Evolutionary conservation across 2,888 invertebrate genomes (phyloP), one percentile per base, ranked within the genome.

Genomic region (Psylliodes chrysocephalus): DNA sequence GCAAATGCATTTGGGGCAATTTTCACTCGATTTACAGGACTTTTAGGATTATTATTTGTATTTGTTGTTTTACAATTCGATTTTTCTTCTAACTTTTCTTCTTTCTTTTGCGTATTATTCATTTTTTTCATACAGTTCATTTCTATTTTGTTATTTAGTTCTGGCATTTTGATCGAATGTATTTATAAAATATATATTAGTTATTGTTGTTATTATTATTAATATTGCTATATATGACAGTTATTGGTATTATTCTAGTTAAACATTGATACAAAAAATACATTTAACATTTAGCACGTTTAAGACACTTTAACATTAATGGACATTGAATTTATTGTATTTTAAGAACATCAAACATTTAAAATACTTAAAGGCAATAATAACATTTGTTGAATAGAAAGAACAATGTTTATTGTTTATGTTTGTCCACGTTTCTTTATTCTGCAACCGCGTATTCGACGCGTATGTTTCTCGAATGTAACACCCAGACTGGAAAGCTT

Each of bases 1-100:
- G 79, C 80, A 68, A 80, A 79, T 17, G 78, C 77, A 64, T 79
- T 77, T 17, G 81, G 80, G 12, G 80, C 73, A 52, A 81, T 81
- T 71, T 78, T 81, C 30, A 82, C 81, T 59, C 80, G 71, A 56
- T 77, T 78, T 38, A 63, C 66, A 17, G 72, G 71, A 55, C 74
- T 71, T 65, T 75, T 75, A 54, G 75, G 73, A 42, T 67, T 73
- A 54, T 59, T 64, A 60, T 71, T 72, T n/a, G 54, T 3, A 40
- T 55, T 60, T 28, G 40, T 60, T 1, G 60, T 40, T 38, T 64
- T 64, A 17, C 49, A 30, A 7, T 61, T 60, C 22, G 73, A 44
- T 60, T 73, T 71, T 35, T 72, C 71, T 28, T 67, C 72, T n/a
- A 61, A 63, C 59, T 69, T 70, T 18, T 60, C 59, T 12, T 71